Percentiles rank a stretch among this genome's conserved stretches.
Evolutionary conservation across 2,797 vertebrate genomes (phyloP).

Genomic region (Pseudotriccus pelzelni): DNA sequence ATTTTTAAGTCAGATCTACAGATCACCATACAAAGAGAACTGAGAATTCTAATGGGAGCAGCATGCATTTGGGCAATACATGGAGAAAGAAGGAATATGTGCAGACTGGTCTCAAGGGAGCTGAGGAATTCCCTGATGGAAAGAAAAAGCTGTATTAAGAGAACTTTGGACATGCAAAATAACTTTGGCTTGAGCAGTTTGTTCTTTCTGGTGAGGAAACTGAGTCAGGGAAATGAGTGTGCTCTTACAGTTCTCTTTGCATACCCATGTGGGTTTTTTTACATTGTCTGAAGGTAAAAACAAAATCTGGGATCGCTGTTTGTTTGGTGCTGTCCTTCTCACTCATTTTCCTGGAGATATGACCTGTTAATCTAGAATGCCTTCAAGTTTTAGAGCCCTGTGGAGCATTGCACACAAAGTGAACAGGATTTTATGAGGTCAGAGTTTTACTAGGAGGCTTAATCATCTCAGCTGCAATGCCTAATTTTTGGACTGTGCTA

Average conservation of each 20-base stretch:
- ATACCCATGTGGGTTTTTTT: background rate
- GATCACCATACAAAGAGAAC: background rate
- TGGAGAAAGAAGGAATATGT: background rate
- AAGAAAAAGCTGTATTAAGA: background rate
- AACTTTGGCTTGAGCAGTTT: background rate
- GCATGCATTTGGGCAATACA: background rate
- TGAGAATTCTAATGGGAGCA: background rate
- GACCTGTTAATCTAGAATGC: background rate
- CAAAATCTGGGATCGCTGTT: background rate
- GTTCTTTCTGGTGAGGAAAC: background rate
- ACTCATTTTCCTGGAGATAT: background rate
- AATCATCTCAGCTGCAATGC: background rate
- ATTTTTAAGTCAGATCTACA: background rate
- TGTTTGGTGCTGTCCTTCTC: background rate
- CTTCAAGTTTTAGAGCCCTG: background rate
- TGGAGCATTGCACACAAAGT: background rate
- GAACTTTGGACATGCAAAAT: background rate
- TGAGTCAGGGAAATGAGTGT: background rate
- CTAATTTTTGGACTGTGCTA: background rate
- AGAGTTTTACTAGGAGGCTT: background rate
- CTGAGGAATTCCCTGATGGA: background rate
- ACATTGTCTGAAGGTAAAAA: background rate
- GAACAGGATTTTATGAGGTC: background rate
- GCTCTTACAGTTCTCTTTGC: background rate
- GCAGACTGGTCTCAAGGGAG: background rate